Evolutionary conservation across 2,888 invertebrate species (phyloP).

Genomic region (Cyaniris semiargus): DNA sequence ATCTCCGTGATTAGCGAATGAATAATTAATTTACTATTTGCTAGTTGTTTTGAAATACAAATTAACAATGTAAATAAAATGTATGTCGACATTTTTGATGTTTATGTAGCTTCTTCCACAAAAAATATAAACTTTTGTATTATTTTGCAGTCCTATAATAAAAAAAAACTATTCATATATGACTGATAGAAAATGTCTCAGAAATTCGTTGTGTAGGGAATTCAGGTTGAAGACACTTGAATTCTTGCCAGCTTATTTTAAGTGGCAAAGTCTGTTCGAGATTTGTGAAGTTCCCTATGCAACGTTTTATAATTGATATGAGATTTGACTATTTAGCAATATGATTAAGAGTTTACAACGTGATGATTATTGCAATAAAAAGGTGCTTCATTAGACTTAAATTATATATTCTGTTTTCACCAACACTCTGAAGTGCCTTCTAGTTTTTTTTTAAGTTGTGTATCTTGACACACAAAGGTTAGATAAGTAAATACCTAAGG

Average conservation of each 20-base stretch:
- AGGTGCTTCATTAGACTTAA: too few species aligned
- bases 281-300: conserved; percentile 63
- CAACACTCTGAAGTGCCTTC: too few species aligned
- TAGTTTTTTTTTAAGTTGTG: too few species aligned
- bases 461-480: too few species aligned
- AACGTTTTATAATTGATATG: conserved; percentile 44
- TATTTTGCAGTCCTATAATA: too few species aligned
- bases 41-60: neutral
- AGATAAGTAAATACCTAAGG: too few species aligned
- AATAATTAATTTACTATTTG: conserved; percentile 21
- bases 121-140: too few species aligned
- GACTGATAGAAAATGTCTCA: conserved; percentile 23
- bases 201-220: conserved; percentile 67
- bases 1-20: neutral
- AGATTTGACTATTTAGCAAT: neutral
- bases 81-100: too few species aligned
- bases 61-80: neutral
- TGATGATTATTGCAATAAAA: too few species aligned
- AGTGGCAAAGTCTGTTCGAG: conserved; percentile 74
- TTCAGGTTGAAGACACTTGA: conserved; percentile 76
- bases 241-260: conserved; percentile 79
- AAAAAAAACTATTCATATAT: too few species aligned
- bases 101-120: too few species aligned
- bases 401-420: too few species aligned
- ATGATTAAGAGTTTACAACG: neutral